These are phyloP conservation scores for Odontomyia ornata DNA, from an alignment of 2,888 invertebrate species.

Conservation along the genomic window DNA sequence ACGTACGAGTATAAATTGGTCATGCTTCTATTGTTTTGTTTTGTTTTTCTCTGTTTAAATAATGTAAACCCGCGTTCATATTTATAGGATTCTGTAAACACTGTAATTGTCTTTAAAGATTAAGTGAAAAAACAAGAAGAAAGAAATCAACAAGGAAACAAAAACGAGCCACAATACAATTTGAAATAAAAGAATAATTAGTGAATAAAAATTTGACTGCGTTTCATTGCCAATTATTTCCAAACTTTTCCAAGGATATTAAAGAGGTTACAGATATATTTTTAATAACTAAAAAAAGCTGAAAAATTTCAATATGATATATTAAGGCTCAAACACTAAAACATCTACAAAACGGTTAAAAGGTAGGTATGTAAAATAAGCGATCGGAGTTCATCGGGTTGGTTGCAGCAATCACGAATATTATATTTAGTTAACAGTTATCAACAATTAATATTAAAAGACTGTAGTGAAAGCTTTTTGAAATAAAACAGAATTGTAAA, in stretches of 20 bases:
- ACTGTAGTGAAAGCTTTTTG: no score
- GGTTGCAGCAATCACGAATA: no score
- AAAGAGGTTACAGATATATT: no score
- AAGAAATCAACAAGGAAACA: constrained; percentile 18
- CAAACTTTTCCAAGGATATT: neutral
- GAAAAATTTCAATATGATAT: no score
- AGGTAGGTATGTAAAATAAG: no score
- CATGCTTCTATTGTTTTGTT: constrained; percentile 22
- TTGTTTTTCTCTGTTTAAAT: neutral
- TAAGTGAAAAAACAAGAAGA: neutral
- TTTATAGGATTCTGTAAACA: constrained; percentile 26
- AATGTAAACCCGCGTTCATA: constrained; percentile 13
- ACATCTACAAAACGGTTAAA: no score
- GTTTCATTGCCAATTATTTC: neutral
- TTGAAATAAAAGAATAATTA: constrained; percentile 33
- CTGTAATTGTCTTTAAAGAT: constrained; percentile 20
- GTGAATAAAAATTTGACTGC: neutral
- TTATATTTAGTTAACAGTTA: no score
- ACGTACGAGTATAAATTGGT: neutral
- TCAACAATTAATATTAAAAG: no score
- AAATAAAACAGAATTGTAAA: no score
- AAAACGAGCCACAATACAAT: constrained; percentile 13
- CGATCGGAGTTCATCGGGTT: no score
- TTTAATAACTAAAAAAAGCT: no score
- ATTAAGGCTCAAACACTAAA: no score